A percentile compares a stretch with the other conserved stretches of the same genome.
phyloP scores from a whole-genome alignment of 2,888 invertebrate genomes.

The Teleogryllus oceanicus region DNA sequence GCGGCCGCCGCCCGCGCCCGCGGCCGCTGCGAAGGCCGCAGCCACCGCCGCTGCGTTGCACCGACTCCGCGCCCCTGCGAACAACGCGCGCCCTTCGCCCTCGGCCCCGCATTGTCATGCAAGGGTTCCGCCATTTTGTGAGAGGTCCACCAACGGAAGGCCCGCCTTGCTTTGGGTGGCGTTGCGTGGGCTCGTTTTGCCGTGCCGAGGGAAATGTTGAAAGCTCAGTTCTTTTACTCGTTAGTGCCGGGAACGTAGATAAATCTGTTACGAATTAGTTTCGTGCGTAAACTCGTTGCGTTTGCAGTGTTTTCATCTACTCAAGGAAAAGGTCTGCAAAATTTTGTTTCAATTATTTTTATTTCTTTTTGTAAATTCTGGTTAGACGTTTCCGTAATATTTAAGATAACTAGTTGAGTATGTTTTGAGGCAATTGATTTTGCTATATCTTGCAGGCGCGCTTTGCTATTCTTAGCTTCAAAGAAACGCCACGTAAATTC shows the following conservation, averaged over 20 bases:
- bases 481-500: too few species aligned
- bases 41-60: not conserved
- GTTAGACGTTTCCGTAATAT: too few species aligned
- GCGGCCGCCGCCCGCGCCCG: not conserved
- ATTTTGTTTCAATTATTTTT: not conserved
- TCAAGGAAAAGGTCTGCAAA: not conserved
- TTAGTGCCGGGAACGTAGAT: not conserved
- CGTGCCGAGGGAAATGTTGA: not conserved
- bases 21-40: not conserved
- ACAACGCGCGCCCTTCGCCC: not conserved
- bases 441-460: too few species aligned
- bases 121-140: not conserved
- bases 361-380: not conserved
- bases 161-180: not conserved
- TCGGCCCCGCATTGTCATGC: not conserved
- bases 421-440: too few species aligned
- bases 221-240: not conserved
- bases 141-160: not conserved
- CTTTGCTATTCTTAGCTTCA: too few species aligned
- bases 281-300: not conserved
- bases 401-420: too few species aligned
- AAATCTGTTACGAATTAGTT: not conserved
- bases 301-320: not conserved
- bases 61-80: not conserved
- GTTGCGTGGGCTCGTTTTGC: not conserved